These are phyloP conservation scores for Phylloscopus whistleri DNA, from an alignment of 2,113 vertebrate species.

Conservation along the genomic window DNA sequence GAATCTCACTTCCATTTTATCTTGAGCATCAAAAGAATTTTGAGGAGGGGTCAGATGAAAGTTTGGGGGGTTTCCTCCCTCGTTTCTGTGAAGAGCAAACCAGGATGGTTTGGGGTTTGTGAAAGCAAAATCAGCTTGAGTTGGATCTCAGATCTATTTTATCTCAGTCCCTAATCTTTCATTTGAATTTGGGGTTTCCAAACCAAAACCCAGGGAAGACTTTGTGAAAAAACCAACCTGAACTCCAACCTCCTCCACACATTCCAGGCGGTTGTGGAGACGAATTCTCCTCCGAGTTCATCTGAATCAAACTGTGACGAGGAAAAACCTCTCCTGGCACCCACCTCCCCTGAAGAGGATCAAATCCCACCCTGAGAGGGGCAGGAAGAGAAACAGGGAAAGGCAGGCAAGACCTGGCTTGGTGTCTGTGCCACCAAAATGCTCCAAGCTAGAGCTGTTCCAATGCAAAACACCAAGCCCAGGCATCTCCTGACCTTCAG, in stretches of 20 bases:
- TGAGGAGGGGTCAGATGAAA: constrained; percentile 49
- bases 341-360: background rate
- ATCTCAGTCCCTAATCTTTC: constrained; percentile 54
- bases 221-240: background rate
- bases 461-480: background rate
- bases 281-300: constrained; percentile 28
- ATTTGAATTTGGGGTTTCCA: constrained; percentile 53
- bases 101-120: constrained; percentile 29
- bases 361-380: background rate
- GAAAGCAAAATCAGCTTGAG: background rate
- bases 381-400: background rate
- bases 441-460: background rate
- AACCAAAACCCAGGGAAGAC: constrained; percentile 53
- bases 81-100: constrained; percentile 29
- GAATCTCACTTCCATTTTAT: background rate
- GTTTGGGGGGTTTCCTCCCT: constrained; percentile 34
- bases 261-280: constrained; percentile 37
- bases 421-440: background rate
- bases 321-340: constrained; percentile 12
- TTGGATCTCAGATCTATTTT: constrained; percentile 40
- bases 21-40: constrained; percentile 39
- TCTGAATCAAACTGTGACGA: background rate
- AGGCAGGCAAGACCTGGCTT: background rate
- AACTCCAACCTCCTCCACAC: constrained; percentile 60
- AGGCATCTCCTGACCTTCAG: background rate